A percentile compares a stretch with the other conserved stretches of the same genome.
Conservation (phyloP, 1,140 invertebrate species). For the Anastrepha ludens region DNA sequence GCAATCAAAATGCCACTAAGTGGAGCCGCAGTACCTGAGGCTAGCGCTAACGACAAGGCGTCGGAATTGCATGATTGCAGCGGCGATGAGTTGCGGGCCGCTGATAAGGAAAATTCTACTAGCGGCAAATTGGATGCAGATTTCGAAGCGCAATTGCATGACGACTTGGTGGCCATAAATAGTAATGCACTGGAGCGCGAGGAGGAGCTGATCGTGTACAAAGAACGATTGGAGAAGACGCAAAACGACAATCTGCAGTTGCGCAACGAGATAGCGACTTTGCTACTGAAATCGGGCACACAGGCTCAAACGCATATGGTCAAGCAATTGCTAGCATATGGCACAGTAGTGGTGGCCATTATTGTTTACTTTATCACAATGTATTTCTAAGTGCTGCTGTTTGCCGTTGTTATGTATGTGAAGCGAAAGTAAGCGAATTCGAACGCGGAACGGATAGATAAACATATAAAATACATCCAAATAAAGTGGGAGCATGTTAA, state of each 20-base stretch:
- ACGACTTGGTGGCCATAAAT: conserved; percentile 64
- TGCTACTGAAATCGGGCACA: conserved; percentile 59
- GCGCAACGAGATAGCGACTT: conserved; percentile 64
- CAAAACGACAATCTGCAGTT: conserved; percentile 66
- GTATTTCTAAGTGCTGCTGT: conserved; percentile 57
- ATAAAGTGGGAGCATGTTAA: background rate
- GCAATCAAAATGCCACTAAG: background rate
- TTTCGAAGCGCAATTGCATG: conserved; percentile 58
- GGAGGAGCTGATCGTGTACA: conserved; percentile 71
- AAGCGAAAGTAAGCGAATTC: background rate
- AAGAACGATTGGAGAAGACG: conserved; percentile 67
- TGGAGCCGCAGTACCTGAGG: background rate
- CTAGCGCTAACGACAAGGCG: conserved; percentile 35
- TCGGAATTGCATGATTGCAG: background rate
- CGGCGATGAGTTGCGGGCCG: conserved; percentile 53
- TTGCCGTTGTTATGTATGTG: background rate
- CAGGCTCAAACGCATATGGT: conserved; percentile 46
- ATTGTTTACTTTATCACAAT: conserved; percentile 64
- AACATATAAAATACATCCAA: background rate
- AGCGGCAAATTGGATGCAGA: conserved; percentile 19
- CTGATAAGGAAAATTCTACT: background rate
- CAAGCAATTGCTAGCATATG: conserved; percentile 61
- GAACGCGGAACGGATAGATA: background rate
- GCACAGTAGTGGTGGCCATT: conserved; percentile 62
- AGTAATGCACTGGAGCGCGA: conserved; percentile 63